Evolutionary conservation across 2,888 invertebrate species (phyloP), one percentile per base, ranked within the genome.

Genomic region (Nemapogon koenigi): DNA sequence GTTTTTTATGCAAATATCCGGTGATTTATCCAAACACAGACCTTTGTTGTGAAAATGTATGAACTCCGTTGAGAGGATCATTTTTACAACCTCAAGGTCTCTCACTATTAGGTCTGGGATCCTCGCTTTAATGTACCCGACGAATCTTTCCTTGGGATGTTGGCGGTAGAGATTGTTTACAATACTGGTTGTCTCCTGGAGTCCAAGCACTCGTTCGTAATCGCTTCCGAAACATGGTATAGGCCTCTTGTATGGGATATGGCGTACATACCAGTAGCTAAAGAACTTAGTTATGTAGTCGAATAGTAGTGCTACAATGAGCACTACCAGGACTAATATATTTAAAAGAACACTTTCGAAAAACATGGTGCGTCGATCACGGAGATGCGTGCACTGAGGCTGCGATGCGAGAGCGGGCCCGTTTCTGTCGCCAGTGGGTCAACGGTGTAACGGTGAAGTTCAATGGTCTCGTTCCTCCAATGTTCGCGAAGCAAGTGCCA

Each of bases 1-100:
- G 72, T 76, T 70, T 67, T 68, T 67, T 66, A 78, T 62, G 69
- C 75, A 76, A 71, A 73, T 67, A 73, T 78, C 78, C 65, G 57
- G 62, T 59, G 76, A 73, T 66, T 71, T 75, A 68, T 72, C 72
- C 63, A 78, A 65, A 57, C 61, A 64, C 49, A 70, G 65, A 52
- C 78, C 78, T 59, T 76, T 62, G 56, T 67, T 63, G 60, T 71
- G 67, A 66, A 78, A 78, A 69, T 71, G 62, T 47, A 62, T 61
- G 50, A 70, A 75, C 61, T 75, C 73, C 48, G 73, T 67, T 45
- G 68, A 72, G 61, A 78, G 55, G 50, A 76, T 62, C 53, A 64
- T 66, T 57, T 71, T 69, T 53, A 71, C 57, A 29, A 60, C 57
- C 46, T 72, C 68, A 47, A 73, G 64, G 48, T 75, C 72, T 54